These are phyloP conservation scores for Propithecus coquereli DNA, from an alignment of 2,113 vertebrate species.

Conservation along the genomic window DNA sequence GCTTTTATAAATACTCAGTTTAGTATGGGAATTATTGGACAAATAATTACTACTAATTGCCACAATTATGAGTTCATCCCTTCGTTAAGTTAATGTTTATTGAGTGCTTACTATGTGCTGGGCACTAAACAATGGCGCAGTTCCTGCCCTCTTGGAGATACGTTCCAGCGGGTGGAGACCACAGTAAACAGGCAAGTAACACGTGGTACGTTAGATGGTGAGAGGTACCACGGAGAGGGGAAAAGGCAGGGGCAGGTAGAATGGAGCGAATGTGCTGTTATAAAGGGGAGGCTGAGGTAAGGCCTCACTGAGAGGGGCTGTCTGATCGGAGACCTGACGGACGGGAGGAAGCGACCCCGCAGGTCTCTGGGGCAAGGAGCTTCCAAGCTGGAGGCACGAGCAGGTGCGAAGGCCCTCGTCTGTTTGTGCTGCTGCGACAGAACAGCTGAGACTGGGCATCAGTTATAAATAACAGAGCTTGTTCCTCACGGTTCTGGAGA, in stretches of 20 bases:
- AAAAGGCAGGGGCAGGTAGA: background rate
- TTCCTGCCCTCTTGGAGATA: background rate
- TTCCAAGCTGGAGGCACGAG: background rate
- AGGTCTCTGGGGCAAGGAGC: background rate
- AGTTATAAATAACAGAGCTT: background rate
- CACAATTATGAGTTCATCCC: background rate
- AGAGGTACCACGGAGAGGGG: background rate
- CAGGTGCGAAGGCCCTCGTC: background rate
- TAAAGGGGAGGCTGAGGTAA: background rate
- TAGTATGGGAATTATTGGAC: background rate
- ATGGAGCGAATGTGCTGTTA: accelerated
- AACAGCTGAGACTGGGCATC: background rate
- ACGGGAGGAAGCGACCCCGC: background rate
- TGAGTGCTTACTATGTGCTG: background rate
- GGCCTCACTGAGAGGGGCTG: background rate
- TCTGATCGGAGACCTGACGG: background rate
- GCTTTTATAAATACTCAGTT: conserved; percentile 1
- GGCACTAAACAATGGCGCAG: background rate
- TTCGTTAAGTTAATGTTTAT: background rate
- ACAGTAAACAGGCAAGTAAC: too few relatives aligned
- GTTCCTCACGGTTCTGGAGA: background rate
- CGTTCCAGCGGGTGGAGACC: background rate
- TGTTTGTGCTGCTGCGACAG: too few relatives aligned
- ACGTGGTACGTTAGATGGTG: too few relatives aligned
- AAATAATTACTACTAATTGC: background rate